Conservation (phyloP, 2,113 vertebrate species). For the Silurus meridionalis region DNA sequence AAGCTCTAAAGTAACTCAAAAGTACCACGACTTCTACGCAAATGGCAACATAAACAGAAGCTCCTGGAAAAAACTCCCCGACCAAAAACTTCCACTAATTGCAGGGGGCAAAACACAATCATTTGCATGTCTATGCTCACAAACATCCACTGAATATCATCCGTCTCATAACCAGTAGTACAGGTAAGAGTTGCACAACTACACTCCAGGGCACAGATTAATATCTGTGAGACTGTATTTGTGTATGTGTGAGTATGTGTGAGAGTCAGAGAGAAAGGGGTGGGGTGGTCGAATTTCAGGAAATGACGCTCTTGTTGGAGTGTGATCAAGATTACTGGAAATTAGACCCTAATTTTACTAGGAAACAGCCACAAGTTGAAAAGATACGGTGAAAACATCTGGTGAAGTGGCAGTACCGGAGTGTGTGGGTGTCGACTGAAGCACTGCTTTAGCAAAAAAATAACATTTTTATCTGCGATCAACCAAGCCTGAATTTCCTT, state of each 20-base stretch:
- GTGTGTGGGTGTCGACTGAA: too few species aligned
- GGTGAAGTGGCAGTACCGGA: neutral
- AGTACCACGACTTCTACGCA: neutral
- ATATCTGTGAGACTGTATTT: neutral
- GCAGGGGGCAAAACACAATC: neutral
- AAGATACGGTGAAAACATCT: neutral
- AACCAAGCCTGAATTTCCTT: neutral
- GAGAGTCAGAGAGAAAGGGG: neutral
- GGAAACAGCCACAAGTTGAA: neutral
- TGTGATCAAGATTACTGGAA: constrained; percentile 38
- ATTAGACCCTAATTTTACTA: constrained; percentile 18
- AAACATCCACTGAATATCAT: neutral
- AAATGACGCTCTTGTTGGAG: constrained; percentile 31
- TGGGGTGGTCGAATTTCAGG: constrained; percentile 37
- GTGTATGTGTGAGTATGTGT: neutral
- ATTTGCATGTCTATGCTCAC: neutral
- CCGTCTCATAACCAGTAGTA: neutral
- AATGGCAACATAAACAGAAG: neutral
- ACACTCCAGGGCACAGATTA: constrained; percentile 15
- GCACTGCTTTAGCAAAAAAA: too few species aligned
- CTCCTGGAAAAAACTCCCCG: neutral
- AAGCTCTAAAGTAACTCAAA: neutral
- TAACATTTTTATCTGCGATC: too few species aligned
- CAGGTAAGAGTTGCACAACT: constrained; percentile 26
- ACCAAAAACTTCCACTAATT: neutral